These are phyloP conservation scores for Melospiza georgiana DNA, from an alignment of 2,113 vertebrate genomes.

Conservation along the genomic window DNA sequence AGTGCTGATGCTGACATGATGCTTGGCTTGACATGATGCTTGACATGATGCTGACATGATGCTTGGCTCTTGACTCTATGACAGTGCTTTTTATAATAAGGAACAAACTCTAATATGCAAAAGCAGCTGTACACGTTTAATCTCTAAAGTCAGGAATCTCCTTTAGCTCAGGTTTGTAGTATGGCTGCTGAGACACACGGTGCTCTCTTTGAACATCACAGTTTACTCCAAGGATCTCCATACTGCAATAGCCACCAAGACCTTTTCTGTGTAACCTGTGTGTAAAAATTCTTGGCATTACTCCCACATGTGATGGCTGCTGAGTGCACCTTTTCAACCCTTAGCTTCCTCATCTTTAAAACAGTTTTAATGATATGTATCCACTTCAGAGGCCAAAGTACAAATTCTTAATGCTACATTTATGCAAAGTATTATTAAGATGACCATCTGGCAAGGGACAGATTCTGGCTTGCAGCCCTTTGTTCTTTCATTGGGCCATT, in stretches of 20 bases:
- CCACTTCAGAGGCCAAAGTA: constrained; percentile 34
- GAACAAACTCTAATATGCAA: not conserved
- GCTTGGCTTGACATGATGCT: not conserved
- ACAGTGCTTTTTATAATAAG: not conserved
- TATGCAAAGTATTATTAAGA: constrained; percentile 37
- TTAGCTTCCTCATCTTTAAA: not conserved
- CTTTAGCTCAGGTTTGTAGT: not conserved
- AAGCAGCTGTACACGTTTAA: not conserved
- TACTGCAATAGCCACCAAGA: not conserved
- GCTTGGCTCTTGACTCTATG: not conserved
- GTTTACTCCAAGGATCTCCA: not conserved
- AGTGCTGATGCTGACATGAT: not conserved
- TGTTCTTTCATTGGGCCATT: constrained; percentile 17
- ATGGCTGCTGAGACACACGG: not conserved
- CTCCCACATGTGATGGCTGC: not conserved
- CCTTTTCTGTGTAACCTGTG: not conserved
- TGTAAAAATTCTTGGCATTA: not conserved
- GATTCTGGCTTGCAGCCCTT: constrained; percentile 46
- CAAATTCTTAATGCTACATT: constrained; percentile 35
- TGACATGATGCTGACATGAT: not conserved
- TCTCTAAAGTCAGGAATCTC: not conserved
- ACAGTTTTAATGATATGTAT: constrained; percentile 6
- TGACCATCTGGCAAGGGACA: constrained; percentile 47
- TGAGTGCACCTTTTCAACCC: not conserved
- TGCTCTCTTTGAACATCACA: not conserved